Conservation (phyloP, 2,797 vertebrate genomes). For the Brachyrhaphis roseni region DNA sequence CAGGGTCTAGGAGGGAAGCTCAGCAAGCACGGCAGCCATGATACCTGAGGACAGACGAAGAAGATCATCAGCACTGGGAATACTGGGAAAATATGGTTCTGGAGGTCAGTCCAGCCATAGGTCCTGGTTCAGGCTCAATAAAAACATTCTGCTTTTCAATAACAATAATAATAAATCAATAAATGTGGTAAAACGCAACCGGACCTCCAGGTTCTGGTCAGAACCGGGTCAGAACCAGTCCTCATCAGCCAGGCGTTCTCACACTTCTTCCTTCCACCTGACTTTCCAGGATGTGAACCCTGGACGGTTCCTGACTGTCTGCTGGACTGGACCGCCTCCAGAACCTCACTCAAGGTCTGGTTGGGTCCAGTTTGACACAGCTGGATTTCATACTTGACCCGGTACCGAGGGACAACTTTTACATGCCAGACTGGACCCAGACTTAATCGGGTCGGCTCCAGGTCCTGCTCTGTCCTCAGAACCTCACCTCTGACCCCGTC, state of each 20-base stretch:
- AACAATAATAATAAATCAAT: no score
- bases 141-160: no score
- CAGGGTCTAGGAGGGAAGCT: conserved; percentile 64
- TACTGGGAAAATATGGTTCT: no score
- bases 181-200: no score
- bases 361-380: no score
- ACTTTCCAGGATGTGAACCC: neutral
- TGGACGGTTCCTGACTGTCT: neutral
- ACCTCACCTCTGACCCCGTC: conserved; percentile 28
- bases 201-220: neutral
- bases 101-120: no score
- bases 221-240: no score
- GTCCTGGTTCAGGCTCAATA: no score
- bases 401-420: conserved; percentile 21
- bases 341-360: no score
- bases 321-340: no score
- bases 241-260: neutral
- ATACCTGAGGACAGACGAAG: conserved; percentile 38
- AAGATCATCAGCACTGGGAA: neutral
- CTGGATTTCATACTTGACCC: conserved; percentile 30
- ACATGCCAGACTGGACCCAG: no score
- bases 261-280: neutral
- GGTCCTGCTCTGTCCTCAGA: conserved; percentile 17
- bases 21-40: conserved; percentile 55
- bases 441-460: no score